Conservation (phyloP, 2,888 invertebrate species). For the Lithophane semibrunnea region DNA sequence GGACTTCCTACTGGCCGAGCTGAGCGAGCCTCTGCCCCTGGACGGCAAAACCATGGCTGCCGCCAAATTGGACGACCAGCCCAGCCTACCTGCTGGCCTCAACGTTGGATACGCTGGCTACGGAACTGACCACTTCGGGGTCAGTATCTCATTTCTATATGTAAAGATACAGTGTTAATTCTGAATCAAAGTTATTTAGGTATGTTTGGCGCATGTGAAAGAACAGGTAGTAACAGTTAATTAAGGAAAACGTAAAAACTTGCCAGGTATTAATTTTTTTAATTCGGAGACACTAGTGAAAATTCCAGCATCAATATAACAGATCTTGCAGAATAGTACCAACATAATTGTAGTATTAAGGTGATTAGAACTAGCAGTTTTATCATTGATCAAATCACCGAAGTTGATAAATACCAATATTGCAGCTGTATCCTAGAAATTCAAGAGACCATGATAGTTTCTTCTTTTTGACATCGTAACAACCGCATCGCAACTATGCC, state of each 20-base stretch:
- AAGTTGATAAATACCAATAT: conserved; percentile 21
- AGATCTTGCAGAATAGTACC: background rate
- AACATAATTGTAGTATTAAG: background rate
- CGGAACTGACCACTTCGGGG: conserved; percentile 85
- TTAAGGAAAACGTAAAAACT: too few relatives aligned
- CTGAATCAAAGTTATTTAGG: background rate
- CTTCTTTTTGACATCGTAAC: conserved; percentile 21
- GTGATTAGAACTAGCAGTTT: background rate
- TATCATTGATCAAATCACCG: conserved; percentile 1
- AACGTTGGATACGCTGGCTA: conserved; percentile 83
- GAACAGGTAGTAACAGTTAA: background rate
- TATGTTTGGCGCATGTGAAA: background rate
- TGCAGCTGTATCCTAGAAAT: conserved; percentile 18
- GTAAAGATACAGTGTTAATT: background rate
- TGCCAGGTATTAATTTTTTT: background rate
- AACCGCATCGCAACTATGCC: conserved; percentile 4
- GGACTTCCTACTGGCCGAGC: conserved; percentile 85
- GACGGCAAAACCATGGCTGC: conserved; percentile 79
- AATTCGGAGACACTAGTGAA: background rate
- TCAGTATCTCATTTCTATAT: conserved; percentile 62
- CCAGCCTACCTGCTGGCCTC: conserved; percentile 65
- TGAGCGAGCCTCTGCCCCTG: conserved; percentile 80
- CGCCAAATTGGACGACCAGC: conserved; percentile 75
- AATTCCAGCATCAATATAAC: background rate
- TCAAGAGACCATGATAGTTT: conserved; percentile 36